Conservation (phyloP, 2,113 vertebrate species). For the Ivindomyrus marchei region DNA sequence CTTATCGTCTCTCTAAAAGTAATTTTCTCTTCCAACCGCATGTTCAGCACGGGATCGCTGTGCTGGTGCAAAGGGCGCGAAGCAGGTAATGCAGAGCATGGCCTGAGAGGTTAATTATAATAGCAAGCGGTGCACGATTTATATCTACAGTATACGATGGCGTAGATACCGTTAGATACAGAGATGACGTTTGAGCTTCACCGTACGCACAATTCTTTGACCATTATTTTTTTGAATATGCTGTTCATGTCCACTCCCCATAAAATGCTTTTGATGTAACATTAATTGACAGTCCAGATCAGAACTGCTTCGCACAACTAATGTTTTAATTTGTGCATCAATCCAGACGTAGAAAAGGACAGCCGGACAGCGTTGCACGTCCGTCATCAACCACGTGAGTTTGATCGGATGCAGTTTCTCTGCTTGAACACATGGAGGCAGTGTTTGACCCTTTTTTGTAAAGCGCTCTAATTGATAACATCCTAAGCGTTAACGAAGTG, state of each 20-base stretch:
- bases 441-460: not conserved
- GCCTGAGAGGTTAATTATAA: not conserved
- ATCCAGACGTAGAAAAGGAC: not conserved
- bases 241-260: not conserved
- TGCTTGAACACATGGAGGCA: not conserved
- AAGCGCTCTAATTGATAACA: not conserved
- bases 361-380: not conserved
- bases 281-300: not conserved
- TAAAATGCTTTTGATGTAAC: not conserved
- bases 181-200: not conserved
- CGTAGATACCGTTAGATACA: no score
- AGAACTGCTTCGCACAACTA: not conserved
- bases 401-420: not conserved
- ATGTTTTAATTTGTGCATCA: not conserved
- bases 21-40: not conserved
- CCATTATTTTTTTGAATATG: not conserved
- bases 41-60: not conserved
- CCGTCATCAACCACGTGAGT: not conserved
- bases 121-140: not conserved
- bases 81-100: not conserved
- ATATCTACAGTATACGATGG: not conserved
- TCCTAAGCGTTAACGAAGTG: not conserved
- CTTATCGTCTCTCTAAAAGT: not conserved
- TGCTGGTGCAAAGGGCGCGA: not conserved
- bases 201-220: not conserved